Evolutionary conservation across 2,113 vertebrate genomes (phyloP), one percentile per base, ranked within the genome.

Genomic region (Pollachius pollachius): DNA sequence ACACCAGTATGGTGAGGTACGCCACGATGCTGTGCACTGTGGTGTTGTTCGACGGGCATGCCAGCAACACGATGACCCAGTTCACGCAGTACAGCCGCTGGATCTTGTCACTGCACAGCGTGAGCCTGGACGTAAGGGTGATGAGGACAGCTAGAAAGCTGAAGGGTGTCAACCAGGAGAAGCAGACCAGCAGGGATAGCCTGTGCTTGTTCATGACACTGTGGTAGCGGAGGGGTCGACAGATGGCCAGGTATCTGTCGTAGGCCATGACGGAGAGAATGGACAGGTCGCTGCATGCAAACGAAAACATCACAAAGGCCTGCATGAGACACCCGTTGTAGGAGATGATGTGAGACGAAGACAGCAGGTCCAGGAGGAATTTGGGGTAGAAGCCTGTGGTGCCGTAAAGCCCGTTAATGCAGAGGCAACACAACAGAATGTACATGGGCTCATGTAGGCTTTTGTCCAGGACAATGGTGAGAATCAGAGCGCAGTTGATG

Each of bases 181-280:
- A 71, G 68, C 57, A 79, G 1, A 64, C 52, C 9, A 82, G 75
- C 9, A 48, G 15, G 0, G 67, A 17, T 0, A 76, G 3, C 19
- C 58, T 75, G 16, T 61, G 65, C 68, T 58, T 73, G 2, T 74
- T 77, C 84, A 86, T 84, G 3, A 84, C 1, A 25, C 68, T 64
- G 68, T 84, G 73, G 27, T 84, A 84, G 23, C 52, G 9, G 41
- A 84, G 73, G 0, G 82, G 84, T 30, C 52, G 69, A 70, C 82
- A 86, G 54, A 88, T 88, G 5, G 84, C 84, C 67, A 81, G 27
- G 65, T 84, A 86, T 23, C 82, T 77, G 59, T 88, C 84, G 30
- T 72, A 77, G 0, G 82, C 75, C 82, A 86, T 83, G 2, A 80
- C 18, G 3, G 78, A 34, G n/a, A 81, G 68, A 62, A 78, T 75